These are phyloP conservation scores for Alectura lathami DNA, from an alignment of 2,113 vertebrate genomes.

Conservation along the genomic window DNA sequence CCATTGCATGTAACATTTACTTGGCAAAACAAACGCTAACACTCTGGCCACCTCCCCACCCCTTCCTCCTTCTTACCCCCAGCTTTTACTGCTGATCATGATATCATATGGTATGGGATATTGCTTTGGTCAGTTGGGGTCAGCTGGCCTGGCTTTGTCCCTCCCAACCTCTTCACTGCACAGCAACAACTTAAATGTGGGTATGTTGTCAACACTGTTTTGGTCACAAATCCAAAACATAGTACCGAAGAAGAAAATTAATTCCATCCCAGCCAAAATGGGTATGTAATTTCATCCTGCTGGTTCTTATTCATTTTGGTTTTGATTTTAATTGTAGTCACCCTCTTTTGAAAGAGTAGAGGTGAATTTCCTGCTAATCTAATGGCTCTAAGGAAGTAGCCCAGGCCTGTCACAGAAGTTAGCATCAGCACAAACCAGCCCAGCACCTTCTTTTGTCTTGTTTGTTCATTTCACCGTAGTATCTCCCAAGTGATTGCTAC, in stretches of 20 bases:
- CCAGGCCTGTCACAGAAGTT: not conserved
- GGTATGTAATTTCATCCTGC: not conserved
- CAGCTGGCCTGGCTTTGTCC: not conserved
- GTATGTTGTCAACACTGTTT: not conserved
- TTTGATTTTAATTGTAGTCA: not conserved
- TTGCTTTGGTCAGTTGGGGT: not conserved
- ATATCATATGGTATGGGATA: not conserved
- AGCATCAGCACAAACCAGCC: not conserved
- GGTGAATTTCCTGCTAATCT: not conserved
- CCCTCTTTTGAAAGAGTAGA: not conserved
- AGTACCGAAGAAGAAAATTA: not conserved
- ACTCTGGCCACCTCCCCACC: not conserved
- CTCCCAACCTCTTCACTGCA: not conserved
- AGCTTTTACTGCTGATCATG: not conserved
- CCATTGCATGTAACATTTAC: not conserved
- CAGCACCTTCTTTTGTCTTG: not conserved
- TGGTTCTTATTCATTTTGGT: not conserved
- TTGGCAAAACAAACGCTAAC: not conserved
- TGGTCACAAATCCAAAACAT: not conserved
- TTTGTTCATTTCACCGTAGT: not conserved
- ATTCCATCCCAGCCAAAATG: not conserved
- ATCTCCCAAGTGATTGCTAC: not conserved
- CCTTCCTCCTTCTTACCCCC: not conserved
- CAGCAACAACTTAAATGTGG: not conserved
- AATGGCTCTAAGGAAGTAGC: not conserved